A percentile compares a stretch with the other conserved stretches of the same genome.
Evolutionary conservation across 2,888 invertebrate genomes (phyloP).

Genomic region (Masnerella sp.): DNA sequence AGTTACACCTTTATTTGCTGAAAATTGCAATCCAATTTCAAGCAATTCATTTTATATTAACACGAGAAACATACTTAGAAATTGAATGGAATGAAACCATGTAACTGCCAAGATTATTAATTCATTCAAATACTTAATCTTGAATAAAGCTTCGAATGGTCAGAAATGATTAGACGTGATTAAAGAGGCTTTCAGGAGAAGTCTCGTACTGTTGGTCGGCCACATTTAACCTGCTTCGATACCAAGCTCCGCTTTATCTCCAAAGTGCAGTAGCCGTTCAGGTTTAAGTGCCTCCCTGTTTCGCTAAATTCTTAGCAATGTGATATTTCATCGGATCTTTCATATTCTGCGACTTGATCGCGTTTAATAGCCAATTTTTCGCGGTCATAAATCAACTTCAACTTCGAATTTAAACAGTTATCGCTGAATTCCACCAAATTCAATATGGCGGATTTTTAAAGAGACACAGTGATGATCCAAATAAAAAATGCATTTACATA

Average conservation of each 20-base stretch:
- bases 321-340: slow-evolving; percentile 19
- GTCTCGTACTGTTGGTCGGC: slow-evolving; percentile 62
- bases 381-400: too few relatives aligned
- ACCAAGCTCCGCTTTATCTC: slow-evolving; percentile 71
- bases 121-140: slow-evolving; percentile 12
- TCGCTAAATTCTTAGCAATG: slow-evolving; percentile 40
- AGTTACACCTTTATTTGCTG: too few relatives aligned
- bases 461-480: too few relatives aligned
- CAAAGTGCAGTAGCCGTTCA: slow-evolving; percentile 67
- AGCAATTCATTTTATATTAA: not conserved
- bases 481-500: too few relatives aligned
- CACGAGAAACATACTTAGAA: too few relatives aligned
- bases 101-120: slow-evolving; percentile 2
- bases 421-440: too few relatives aligned
- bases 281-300: slow-evolving; percentile 30
- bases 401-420: too few relatives aligned
- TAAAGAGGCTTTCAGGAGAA: slow-evolving; percentile 66
- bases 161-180: slow-evolving; percentile 70
- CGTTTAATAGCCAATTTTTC: not conserved
- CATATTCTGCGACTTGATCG: slow-evolving; percentile 9
- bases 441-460: too few relatives aligned
- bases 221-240: slow-evolving; percentile 67
- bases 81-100: too few relatives aligned
- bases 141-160: slow-evolving; percentile 62
- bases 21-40: too few relatives aligned